Base-by-base conservation (phyloP, 1,140 invertebrate genomes). In the Polyergus mexicanus region DNA sequence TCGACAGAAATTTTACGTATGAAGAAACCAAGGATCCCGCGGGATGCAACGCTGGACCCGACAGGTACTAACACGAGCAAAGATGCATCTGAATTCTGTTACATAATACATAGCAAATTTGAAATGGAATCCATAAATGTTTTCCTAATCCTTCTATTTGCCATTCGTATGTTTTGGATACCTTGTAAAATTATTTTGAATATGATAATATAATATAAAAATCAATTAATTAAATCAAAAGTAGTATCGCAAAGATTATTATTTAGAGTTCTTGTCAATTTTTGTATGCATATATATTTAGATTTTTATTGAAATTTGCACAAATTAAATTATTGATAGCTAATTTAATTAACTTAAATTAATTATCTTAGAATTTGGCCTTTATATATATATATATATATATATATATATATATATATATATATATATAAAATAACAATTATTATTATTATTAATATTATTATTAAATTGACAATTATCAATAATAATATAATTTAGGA, bases 1-100 rank as follows among this genome's bases (percentile, higher is more conserved):
- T 94, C 66, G 95, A 97, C 92, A 95, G 95, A 0, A 93, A 88
- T 68, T 93, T 96, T n/a, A 94, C 95, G 3, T 96, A 92, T 68
- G 91, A 94, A 4, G 92, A 96, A 85, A 95, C 95, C 0, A 63
- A 95, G 1, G 96, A 96, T 86, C 95, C 96, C 0, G 90, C 91
- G 3, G 95, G 95, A 25, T 95, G 95, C 65, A 94, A 95, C 65
- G 94, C 95, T 22, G 95, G 94, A 13, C 94, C 94, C 2, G 56
- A 86, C 0, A 62, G 78, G 78, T 83, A 83, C 13, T 22, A 7
- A 44, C 3, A 35, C 25, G 19, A 71, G 32, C 1, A 1, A 11
- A 41, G 16, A 68, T 25, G 5, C 38, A 60, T 74, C 2, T n/a
- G n/a, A 83, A 44, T 71, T 1, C 0, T 38, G 44, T 62, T 25